Evolutionary conservation across 2,888 invertebrate species (phyloP).

Genomic region (Auanema freiburgensis): DNA sequence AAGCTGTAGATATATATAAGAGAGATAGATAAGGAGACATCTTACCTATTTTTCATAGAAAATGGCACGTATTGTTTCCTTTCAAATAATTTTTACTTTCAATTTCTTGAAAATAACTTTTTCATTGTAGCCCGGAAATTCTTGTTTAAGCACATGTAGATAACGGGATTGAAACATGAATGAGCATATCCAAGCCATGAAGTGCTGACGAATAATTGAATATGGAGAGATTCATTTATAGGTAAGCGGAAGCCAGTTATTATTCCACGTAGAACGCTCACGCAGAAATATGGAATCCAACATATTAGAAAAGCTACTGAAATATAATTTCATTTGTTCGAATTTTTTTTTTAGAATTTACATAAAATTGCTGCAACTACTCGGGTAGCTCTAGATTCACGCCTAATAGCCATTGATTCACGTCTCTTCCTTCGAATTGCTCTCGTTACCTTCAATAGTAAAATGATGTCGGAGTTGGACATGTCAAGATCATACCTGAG

Average conservation of each 20-base stretch:
- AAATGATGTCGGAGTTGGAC: not conserved
- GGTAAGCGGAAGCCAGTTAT: conserved; percentile 29
- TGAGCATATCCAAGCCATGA: conserved; percentile 52
- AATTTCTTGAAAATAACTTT: conserved; percentile 19
- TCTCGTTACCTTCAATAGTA: conserved; percentile 39
- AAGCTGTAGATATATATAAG: too few species aligned
- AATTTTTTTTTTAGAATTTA: conserved; percentile 18
- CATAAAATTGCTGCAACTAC: conserved; percentile 56
- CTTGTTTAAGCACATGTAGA: conserved; percentile 55
- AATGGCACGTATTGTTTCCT: not conserved
- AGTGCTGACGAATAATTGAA: conserved; percentile 34
- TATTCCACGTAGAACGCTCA: conserved; percentile 45
- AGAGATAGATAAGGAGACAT: too few species aligned
- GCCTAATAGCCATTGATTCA: conserved; percentile 49
- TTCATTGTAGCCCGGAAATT: conserved; percentile 50
- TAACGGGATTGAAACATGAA: conserved; percentile 54
- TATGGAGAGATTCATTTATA: conserved; percentile 21
- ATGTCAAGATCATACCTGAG: conserved; percentile 28
- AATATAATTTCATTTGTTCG: conserved; percentile 9
- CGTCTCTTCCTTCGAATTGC: conserved; percentile 51
- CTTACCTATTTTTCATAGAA: too few species aligned
- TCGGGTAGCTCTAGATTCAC: conserved; percentile 50
- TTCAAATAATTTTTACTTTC: not conserved
- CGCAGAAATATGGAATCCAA: conserved; percentile 55
- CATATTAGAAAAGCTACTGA: conserved; percentile 54